These are phyloP conservation scores for Eurystomus glaucurus DNA, from an alignment of 2,797 vertebrate species.

Conservation along the genomic window DNA sequence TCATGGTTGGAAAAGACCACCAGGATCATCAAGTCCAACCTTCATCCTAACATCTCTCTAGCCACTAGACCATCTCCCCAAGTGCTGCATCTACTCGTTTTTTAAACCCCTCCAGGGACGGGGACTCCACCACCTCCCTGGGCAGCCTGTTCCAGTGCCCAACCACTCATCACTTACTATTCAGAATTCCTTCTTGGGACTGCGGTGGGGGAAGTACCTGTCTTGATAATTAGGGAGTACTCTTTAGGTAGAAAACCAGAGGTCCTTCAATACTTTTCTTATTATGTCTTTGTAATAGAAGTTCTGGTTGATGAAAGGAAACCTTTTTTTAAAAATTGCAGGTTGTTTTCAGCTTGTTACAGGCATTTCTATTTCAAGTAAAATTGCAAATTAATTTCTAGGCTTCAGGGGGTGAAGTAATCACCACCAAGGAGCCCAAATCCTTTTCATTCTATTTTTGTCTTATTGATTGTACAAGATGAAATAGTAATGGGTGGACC, in stretches of 20 bases:
- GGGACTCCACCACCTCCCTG: too few species aligned
- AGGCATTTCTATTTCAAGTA: background rate
- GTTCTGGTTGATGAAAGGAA: background rate
- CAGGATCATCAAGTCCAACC: too few species aligned
- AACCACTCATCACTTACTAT: background rate
- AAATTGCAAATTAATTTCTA: constrained; percentile 4
- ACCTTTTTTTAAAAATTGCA: background rate
- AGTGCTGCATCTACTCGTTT: too few species aligned
- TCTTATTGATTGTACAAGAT: background rate
- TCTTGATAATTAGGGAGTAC: background rate
- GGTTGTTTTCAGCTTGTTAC: background rate
- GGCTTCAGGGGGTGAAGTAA: background rate
- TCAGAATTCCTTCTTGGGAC: background rate
- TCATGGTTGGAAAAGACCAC: too few species aligned
- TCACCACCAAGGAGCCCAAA: background rate
- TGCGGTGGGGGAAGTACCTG: background rate
- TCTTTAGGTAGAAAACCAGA: background rate
- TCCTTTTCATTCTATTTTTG: constrained; percentile 16
- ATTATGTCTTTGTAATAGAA: background rate
- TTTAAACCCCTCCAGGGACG: too few species aligned
- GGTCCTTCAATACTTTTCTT: background rate
- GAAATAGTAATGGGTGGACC: background rate
- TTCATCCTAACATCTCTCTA: too few species aligned
- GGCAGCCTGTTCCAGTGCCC: too few species aligned
- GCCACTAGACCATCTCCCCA: too few species aligned